phyloP scores from a whole-genome alignment of 2,113 vertebrate species.

The Hyaena hyaena region DNA sequence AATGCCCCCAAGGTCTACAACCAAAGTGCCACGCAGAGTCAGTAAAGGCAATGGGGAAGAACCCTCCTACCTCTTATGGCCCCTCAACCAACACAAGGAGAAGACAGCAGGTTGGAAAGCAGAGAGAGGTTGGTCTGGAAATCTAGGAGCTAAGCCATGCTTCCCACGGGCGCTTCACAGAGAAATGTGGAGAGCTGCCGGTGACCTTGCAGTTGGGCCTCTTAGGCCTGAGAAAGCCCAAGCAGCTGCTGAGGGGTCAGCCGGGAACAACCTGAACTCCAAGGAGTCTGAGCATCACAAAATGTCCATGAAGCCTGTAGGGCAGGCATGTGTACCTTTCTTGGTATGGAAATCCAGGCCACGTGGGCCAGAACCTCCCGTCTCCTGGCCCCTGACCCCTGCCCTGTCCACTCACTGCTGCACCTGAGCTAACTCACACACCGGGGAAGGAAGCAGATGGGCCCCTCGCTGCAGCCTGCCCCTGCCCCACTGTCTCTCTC shows the following conservation, averaged over 20 bases:
- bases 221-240: neutral
- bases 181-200: neutral
- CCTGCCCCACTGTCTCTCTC: neutral
- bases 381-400: neutral
- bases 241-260: neutral
- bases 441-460: neutral
- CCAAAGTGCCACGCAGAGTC: neutral
- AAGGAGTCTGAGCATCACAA: neutral
- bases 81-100: neutral
- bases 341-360: neutral
- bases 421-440: neutral
- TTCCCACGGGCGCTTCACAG: neutral
- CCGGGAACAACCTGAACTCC: neutral
- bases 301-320: neutral
- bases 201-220: neutral
- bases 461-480: neutral
- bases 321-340: neutral
- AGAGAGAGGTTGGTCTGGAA: neutral
- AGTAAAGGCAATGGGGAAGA: neutral
- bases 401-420: neutral
- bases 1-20: neutral
- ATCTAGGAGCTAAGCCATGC: neutral
- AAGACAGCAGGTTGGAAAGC: too few relatives aligned
- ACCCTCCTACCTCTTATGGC: accelerated
- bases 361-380: neutral